These are phyloP conservation scores for Rhea americana DNA, from an alignment of 2,113 vertebrate genomes.

Conservation along the genomic window DNA sequence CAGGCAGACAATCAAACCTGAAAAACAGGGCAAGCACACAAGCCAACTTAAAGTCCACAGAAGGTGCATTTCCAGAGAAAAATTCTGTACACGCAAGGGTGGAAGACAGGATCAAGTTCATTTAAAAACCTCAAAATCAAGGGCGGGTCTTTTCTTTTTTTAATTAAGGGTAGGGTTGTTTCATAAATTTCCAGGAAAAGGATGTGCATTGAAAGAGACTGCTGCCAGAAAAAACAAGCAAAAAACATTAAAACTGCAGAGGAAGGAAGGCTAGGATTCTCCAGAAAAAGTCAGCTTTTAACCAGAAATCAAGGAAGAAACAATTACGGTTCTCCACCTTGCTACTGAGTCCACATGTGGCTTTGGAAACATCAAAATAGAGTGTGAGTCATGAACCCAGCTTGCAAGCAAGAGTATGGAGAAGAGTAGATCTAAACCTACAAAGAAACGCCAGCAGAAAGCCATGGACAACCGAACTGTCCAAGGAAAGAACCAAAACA, in stretches of 20 bases:
- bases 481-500: background rate
- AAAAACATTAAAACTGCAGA: background rate
- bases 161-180: background rate
- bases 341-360: background rate
- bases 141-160: background rate
- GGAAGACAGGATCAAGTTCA: background rate
- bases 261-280: background rate
- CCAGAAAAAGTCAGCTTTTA: background rate
- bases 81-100: background rate
- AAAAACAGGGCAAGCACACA: background rate
- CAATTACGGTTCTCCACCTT: background rate
- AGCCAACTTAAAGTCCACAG: background rate
- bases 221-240: background rate
- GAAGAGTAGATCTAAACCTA: background rate
- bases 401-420: background rate
- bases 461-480: background rate
- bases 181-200: background rate
- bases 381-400: fast-evolving
- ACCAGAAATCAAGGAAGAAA: background rate
- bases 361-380: background rate
- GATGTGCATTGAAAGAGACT: background rate
- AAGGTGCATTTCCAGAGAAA: background rate
- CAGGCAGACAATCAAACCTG: background rate
- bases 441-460: background rate
- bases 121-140: background rate